Percentiles rank a stretch among this genome's conserved stretches.
Evolutionary conservation across 2,888 invertebrate species (phyloP).

Genomic region (Drosophila pegasa): DNA sequence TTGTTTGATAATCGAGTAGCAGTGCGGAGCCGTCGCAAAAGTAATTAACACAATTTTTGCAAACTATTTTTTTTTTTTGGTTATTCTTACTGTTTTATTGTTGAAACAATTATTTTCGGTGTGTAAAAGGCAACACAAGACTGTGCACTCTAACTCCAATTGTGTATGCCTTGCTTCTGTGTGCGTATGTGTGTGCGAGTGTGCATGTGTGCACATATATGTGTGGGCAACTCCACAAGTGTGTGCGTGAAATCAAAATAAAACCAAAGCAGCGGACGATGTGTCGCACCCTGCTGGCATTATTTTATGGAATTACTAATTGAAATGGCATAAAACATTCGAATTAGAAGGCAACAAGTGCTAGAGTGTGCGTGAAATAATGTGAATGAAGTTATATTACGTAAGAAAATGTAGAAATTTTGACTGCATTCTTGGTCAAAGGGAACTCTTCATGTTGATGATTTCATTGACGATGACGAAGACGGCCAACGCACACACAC

Average conservation of each 20-base stretch:
- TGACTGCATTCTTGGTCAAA: conserved; percentile 62
- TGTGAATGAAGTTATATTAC: conserved; percentile 67
- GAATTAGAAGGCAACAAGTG: conserved; percentile 41
- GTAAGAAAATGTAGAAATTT: conserved; percentile 67
- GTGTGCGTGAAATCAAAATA: conserved; percentile 78
- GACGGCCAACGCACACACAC: conserved; percentile 45
- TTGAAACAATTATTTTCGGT: conserved; percentile 8
- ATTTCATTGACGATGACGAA: conserved; percentile 78
- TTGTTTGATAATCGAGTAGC: conserved; percentile 63
- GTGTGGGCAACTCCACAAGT: conserved; percentile 70
- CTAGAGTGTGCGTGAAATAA: conserved; percentile 73
- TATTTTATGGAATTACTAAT: conserved; percentile 68
- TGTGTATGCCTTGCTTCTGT: conserved; percentile 6
- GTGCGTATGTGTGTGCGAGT: neutral
- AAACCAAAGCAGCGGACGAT: conserved; percentile 39
- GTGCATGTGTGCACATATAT: conserved; percentile 17
- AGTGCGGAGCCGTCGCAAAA: conserved; percentile 51
- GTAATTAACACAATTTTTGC: conserved; percentile 24
- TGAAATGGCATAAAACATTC: conserved; percentile 52
- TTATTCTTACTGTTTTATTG: conserved; percentile 28
- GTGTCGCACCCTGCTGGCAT: conserved; percentile 83
- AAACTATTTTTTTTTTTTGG: conserved; percentile 21
- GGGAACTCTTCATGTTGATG: conserved; percentile 61
- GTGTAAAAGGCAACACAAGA: conserved; percentile 10
- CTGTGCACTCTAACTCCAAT: neutral